Evolutionary conservation across 2,888 invertebrate species (phyloP), one percentile per base, ranked within the genome.

Genomic region (Limnephilus auricula): DNA sequence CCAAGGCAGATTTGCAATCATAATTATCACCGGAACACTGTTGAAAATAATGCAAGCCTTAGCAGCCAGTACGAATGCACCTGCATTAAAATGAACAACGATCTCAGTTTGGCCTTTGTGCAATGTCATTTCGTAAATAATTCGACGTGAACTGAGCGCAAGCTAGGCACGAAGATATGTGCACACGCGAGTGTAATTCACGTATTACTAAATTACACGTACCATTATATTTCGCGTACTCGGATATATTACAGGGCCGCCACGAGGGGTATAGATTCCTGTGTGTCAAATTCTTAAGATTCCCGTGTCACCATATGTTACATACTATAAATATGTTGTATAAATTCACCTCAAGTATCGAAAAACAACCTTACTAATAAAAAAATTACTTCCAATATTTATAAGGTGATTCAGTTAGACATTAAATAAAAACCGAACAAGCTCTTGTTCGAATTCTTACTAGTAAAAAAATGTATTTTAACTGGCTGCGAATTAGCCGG

Each of bases 171-270:
- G 65, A 65, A 65, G 65, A 65, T 65, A 65, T n/a, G n/a, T 65
- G 65, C 65, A 65, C 65, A 65, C 65, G 65, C 65, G 65, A 65
- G 65, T 25, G 25, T 65, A n/a, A 65, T 65, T 65, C 65, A 65
- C 65, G 65, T 65, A 65, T 65, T 65, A 65, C 65, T 65, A 65
- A 65, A 65, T 65, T 65, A 65, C 65, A 65, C 65, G 65, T 65
- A 65, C 65, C 65, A 65, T 65, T 65, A 65, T 65, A 65, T 65
- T 65, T 65, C 65, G 65, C 65, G 65, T 65, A n/a, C 0, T 65
- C 0, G 65, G 0, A 25, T 65, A n/a, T n/a, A 65, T 25, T n/a
- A 25, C 18, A 65, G 65, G 65, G 65, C 65, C 65, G 65, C 25
- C 65, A 9, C 65, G 25, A 6, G 65, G 65, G 9, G 65, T 9